Evolutionary conservation across 2,113 vertebrate species (phyloP), one percentile per base, ranked within the genome.

Genomic region (Dicaeum eximium): DNA sequence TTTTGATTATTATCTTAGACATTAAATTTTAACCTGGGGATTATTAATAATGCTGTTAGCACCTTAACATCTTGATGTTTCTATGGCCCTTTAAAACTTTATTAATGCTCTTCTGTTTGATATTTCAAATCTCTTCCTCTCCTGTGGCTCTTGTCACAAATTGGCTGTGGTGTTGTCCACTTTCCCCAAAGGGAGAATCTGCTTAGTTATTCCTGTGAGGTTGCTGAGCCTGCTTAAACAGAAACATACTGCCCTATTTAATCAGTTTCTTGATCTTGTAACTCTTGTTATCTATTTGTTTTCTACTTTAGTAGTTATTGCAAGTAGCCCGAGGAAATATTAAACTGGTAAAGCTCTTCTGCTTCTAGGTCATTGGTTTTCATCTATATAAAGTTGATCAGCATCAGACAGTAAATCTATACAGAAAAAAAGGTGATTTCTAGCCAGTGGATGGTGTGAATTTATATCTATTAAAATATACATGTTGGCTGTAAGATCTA

Each of bases 211-310:
- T 96, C 91, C 87, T 50, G 50, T 31, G 89, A 92, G 69, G 37
- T 56, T 87, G 45, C 38, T 77, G 78, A 95, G 74, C 53, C 84
- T 95, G 81, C 58, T 90, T 92, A 95, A 95, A 85, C 48, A 87
- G 80, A 92, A 91, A 91, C n/a, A 86, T 91, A 91, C 89, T 91
- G 77, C 65, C 61, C 70, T 92, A 71, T 84, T 95, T 95, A 92
- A 95, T 95, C 65, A 81, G 57, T 35, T 85, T 85, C 78, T 89
- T 87, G 70, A 91, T 93, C 95, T 92, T 93, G 89, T 90, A 73
- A 83, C 88, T 93, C 79, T 96, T 94, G 90, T 86, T 95, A 93
- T 86, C 90, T 83, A 30, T 85, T 86, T 93, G 77, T 65, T 96
- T 95, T 85, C 33, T 7, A 25, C 83, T 95, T 92, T 22, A 61